These are phyloP conservation scores for Potamarius usumacintae DNA, from an alignment of 2,113 vertebrate species.

Conservation along the genomic window DNA sequence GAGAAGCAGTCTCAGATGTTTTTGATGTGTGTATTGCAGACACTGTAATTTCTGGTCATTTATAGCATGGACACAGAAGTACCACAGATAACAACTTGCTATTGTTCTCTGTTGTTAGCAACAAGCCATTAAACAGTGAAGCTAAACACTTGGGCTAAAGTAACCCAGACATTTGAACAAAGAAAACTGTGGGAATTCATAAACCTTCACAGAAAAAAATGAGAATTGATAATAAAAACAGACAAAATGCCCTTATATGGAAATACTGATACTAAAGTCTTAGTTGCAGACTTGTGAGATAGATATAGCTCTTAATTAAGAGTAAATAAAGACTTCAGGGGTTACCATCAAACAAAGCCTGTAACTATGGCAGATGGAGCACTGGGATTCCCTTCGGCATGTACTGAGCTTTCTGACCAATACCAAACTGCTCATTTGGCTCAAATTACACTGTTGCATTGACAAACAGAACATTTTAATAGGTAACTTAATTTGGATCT, in stretches of 20 bases:
- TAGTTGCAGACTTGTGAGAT: not conserved
- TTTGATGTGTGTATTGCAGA: not conserved
- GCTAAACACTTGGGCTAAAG: not conserved
- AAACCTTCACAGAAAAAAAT: not conserved
- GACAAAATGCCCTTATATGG: not conserved
- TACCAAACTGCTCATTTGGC: not conserved
- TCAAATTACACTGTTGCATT: not conserved
- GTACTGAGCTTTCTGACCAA: constrained; percentile 22
- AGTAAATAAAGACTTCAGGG: constrained; percentile 10
- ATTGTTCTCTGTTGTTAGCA: constrained; percentile 46
- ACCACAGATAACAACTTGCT: not conserved
- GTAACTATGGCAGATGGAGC: constrained; percentile 33
- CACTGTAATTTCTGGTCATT: not conserved
- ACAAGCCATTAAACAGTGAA: constrained; percentile 39
- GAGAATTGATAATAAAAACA: not conserved
- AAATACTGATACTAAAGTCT: not conserved
- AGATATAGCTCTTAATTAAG: constrained; percentile 5
- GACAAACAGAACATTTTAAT: not conserved
- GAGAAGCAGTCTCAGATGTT: not conserved
- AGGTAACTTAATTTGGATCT: not conserved
- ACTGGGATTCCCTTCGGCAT: constrained; percentile 9
- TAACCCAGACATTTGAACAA: not conserved
- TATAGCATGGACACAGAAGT: not conserved
- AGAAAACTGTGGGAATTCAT: constrained; percentile 6
- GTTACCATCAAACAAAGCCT: constrained; percentile 29